A percentile compares a stretch with the other conserved stretches of the same genome.
Conservation (phyloP, 2,113 vertebrate species). For the Syrrhaptes paradoxus region DNA sequence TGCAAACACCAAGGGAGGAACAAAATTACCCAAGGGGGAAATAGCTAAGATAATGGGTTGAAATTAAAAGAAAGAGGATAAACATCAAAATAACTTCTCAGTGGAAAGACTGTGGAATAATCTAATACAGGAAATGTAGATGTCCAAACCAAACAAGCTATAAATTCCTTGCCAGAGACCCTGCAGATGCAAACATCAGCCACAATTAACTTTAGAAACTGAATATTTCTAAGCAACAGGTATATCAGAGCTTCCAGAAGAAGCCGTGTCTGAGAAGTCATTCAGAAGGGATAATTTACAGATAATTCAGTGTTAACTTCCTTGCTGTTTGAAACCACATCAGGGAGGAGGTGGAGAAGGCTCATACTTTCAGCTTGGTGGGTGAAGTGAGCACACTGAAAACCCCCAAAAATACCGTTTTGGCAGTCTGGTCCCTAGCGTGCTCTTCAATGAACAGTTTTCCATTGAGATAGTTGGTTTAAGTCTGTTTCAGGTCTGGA, state of each 20-base stretch:
- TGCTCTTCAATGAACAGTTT: not conserved
- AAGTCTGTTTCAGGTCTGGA: not conserved
- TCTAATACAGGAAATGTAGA: not conserved
- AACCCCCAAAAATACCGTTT: not conserved
- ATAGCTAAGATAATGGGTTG: constrained; percentile 38
- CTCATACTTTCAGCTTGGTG: not conserved
- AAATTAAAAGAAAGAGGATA: constrained; percentile 56
- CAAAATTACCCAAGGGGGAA: constrained; percentile 38
- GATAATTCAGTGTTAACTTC: not conserved
- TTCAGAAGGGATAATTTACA: not conserved
- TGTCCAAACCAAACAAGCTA: not conserved
- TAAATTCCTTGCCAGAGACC: not conserved
- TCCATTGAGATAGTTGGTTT: not conserved
- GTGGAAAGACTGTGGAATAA: constrained; percentile 23
- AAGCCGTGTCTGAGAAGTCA: not conserved
- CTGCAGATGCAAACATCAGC: not conserved
- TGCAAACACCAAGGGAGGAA: constrained; percentile 23
- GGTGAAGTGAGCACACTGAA: not conserved
- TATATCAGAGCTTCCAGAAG: not conserved
- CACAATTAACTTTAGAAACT: not conserved
- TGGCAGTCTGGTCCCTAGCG: not conserved
- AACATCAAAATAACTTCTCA: constrained; percentile 52
- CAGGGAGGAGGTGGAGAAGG: not conserved
- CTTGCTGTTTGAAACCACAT: not conserved
- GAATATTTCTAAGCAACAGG: not conserved